These are phyloP conservation scores for Mungos mungo DNA, from an alignment of 2,113 vertebrate genomes.

Conservation along the genomic window DNA sequence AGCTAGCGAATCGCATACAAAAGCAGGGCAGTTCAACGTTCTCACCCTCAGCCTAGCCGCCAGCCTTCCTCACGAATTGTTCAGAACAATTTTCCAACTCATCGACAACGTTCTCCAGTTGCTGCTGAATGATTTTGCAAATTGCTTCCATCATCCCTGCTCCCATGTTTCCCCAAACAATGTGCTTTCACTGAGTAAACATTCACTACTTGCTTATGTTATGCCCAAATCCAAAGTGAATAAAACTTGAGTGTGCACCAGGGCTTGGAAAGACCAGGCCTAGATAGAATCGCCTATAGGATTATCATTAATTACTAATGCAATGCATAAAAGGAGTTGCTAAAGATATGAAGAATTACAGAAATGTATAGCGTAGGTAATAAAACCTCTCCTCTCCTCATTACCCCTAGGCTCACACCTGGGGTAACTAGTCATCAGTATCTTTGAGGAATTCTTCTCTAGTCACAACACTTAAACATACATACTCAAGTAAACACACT, in stretches of 20 bases:
- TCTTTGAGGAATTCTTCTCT: not conserved
- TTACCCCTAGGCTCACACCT: not conserved
- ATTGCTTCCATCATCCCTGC: conserved; percentile 57
- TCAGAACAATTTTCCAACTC: conserved; percentile 74
- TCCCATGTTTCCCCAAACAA: conserved; percentile 33
- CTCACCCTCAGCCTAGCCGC: not conserved
- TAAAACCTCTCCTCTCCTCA: not conserved
- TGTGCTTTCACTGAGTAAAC: conserved; percentile 34
- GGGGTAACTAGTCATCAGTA: not conserved
- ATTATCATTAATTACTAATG: not conserved
- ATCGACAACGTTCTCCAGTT: conserved; percentile 52
- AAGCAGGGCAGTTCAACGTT: conserved; percentile 7
- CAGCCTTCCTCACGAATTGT: conserved; percentile 21
- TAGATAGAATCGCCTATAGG: not conserved
- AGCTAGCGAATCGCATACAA: conserved; percentile 3
- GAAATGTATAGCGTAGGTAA: not conserved
- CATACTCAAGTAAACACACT: not conserved
- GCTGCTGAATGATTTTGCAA: conserved; percentile 69
- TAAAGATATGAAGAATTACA: not conserved
- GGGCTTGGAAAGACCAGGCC: not conserved
- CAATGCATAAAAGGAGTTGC: not conserved
- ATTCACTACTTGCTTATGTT: not conserved
- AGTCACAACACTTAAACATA: not conserved
- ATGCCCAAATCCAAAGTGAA: conserved; percentile 9
- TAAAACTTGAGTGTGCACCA: not conserved